Conservation (phyloP, 2,113 vertebrate genomes). For the Charina bottae region DNA sequence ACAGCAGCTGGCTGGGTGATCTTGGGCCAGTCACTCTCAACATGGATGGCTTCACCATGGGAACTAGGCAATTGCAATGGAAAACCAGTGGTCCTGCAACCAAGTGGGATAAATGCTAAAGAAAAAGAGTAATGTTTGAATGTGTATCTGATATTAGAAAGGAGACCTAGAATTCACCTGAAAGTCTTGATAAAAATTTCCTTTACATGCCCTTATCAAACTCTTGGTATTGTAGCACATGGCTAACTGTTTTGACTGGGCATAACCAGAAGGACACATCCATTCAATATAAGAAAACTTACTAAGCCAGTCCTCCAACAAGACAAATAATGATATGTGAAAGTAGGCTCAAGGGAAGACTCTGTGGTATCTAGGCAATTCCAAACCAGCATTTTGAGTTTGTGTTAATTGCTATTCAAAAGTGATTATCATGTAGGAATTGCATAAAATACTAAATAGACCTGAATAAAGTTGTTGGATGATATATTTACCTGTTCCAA, state of each 20-base stretch:
- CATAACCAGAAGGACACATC: not conserved
- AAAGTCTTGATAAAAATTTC: not conserved
- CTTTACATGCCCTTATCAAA: not conserved
- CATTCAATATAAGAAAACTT: not conserved
- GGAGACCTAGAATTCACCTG: not conserved
- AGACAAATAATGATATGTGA: not conserved
- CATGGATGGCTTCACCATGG: not conserved
- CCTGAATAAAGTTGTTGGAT: not conserved
- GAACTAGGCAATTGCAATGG: not conserved
- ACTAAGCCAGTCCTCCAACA: not conserved
- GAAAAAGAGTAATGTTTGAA: not conserved
- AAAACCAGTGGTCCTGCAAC: not conserved
- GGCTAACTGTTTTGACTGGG: not conserved
- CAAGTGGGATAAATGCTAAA: not conserved
- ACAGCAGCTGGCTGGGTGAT: not conserved
- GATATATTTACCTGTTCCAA: not conserved
- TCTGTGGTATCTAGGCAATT: not conserved
- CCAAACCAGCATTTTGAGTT: too few relatives aligned
- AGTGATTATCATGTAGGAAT: conserved; percentile 1
- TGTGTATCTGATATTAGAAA: not conserved
- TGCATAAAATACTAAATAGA: not conserved
- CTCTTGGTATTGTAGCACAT: not conserved
- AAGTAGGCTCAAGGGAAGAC: not conserved
- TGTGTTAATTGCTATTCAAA: too few relatives aligned
- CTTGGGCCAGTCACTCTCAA: not conserved